phyloP scores from a whole-genome alignment of 2,797 vertebrate species.

The Coilia nasus region DNA sequence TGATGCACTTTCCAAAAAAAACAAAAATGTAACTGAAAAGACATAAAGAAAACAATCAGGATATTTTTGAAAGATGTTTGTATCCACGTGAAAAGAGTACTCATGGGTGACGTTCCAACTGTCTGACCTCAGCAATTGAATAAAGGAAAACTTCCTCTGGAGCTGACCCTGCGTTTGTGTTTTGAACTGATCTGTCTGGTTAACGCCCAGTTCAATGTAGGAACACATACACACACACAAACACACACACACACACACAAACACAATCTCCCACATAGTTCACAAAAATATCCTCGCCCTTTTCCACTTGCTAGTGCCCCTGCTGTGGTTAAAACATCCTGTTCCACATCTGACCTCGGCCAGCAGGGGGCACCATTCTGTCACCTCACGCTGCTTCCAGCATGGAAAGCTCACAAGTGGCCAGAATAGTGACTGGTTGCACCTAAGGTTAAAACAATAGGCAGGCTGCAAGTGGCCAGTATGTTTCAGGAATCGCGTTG shows the following conservation, averaged over 20 bases:
- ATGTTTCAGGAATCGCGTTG: not conserved
- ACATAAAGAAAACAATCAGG: not conserved
- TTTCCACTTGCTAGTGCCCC: not conserved
- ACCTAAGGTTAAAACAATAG: not conserved
- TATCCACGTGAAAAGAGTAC: not conserved
- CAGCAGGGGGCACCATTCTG: not conserved
- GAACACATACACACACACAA: not conserved
- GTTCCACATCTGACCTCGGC: not conserved
- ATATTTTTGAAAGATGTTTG: slow-evolving; percentile 15
- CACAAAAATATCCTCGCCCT: slow-evolving; percentile 16
- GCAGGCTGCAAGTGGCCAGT: not conserved
- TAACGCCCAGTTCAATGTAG: not conserved
- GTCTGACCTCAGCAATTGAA: not conserved
- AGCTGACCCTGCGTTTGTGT: not conserved
- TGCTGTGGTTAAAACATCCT: not conserved
- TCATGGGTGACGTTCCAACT: not conserved
- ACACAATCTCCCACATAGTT: slow-evolving; percentile 31
- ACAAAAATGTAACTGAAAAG: not conserved
- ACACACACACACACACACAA: slow-evolving; percentile 6
- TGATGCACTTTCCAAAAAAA: not conserved
- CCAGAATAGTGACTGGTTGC: not conserved
- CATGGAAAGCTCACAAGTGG: not conserved
- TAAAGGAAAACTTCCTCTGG: not conserved
- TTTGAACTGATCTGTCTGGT: not conserved
- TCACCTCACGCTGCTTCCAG: not conserved